A percentile compares a stretch with the other conserved stretches of the same genome.
Evolutionary conservation across 2,113 vertebrate species (phyloP).

Genomic region (Microtus ochrogaster): DNA sequence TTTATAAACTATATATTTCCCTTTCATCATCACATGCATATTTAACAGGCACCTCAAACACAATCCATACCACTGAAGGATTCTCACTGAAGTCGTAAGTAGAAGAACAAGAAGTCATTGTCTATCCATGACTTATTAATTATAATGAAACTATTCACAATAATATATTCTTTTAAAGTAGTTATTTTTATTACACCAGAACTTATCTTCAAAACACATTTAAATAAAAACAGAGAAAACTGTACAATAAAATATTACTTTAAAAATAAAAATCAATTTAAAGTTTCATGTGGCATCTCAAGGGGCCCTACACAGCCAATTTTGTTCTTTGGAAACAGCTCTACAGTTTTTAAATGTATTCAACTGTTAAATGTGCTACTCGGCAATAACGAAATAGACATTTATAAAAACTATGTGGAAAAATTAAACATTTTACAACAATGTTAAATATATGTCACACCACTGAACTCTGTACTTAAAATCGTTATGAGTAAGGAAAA

Average conservation of each 20-base stretch:
- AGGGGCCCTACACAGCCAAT: background rate
- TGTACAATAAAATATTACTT: background rate
- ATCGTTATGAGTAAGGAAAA: background rate
- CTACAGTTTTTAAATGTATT: background rate
- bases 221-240: background rate
- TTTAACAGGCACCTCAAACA: background rate
- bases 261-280: background rate
- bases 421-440: background rate
- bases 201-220: background rate
- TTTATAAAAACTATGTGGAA: background rate
- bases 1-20: background rate
- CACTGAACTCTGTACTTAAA: background rate
- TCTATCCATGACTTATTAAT: background rate
- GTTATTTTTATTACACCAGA: background rate
- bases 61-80: background rate
- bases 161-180: background rate
- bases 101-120: constrained; percentile 24
- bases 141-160: background rate
- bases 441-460: background rate
- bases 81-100: background rate
- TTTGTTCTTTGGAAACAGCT: background rate
- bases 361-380: background rate
- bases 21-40: background rate
- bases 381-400: background rate
- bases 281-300: constrained; percentile 4